Percentiles rank a stretch among this genome's conserved stretches.
phyloP scores from a whole-genome alignment of 2,113 vertebrate genomes.

The Formicarius rufipectus region DNA sequence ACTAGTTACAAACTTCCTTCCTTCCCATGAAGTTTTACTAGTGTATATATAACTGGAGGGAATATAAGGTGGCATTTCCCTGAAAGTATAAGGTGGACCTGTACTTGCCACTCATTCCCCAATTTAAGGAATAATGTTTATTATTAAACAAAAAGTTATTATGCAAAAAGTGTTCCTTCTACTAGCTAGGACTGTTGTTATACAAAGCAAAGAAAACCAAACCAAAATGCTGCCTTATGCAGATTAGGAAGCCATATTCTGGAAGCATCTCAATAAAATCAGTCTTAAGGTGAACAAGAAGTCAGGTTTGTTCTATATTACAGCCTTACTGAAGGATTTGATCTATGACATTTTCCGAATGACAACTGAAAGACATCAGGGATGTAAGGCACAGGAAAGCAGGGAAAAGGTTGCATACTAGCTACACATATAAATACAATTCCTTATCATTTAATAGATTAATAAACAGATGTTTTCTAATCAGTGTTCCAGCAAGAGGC shows the following conservation, averaged over 20 bases:
- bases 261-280: neutral
- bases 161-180: neutral
- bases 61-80: neutral
- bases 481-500: neutral
- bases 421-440: neutral
- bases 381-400: neutral
- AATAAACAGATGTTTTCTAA: neutral
- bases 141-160: neutral
- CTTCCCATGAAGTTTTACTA: neutral
- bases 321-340: neutral
- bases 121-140: neutral
- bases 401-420: neutral
- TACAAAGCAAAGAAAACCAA: neutral
- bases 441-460: neutral
- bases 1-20: neutral
- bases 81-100: neutral
- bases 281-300: neutral
- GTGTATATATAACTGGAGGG: neutral
- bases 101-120: neutral
- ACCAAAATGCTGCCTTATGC: neutral
- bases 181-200: neutral
- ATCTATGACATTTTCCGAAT: neutral
- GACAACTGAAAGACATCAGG: neutral
- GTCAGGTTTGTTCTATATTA: neutral
- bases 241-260: neutral